These are phyloP conservation scores for Pardosa pseudoannulata DNA, from an alignment of 2,888 invertebrate genomes.

Conservation along the genomic window DNA sequence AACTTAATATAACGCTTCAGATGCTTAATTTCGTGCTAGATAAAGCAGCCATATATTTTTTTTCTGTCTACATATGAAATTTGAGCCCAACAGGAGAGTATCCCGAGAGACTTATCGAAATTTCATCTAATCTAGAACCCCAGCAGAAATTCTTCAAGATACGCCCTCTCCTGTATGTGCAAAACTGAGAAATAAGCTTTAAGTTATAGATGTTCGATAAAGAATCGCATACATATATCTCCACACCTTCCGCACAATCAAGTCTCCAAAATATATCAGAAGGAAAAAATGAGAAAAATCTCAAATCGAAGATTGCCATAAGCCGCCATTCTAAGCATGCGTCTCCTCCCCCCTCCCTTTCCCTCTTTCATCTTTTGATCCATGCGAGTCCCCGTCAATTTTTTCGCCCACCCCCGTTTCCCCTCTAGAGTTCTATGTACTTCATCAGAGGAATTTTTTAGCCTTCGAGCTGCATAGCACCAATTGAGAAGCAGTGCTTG, in stretches of 20 bases:
- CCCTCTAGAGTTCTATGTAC: constrained; percentile 34
- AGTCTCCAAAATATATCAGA: constrained; percentile 23
- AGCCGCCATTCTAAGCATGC: constrained; percentile 44
- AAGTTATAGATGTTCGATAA: constrained; percentile 67
- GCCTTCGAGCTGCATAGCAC: constrained; percentile 64
- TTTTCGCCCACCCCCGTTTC: constrained; percentile 42
- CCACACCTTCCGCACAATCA: constrained; percentile 62
- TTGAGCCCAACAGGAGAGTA: no score
- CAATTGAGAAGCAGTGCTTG: constrained; percentile 60
- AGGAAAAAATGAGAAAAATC: constrained; percentile 33
- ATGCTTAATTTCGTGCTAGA: no score
- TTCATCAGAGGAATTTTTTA: constrained; percentile 69
- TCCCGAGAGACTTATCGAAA: not conserved
- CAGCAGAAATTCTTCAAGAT: not conserved
- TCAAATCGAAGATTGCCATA: constrained; percentile 70
- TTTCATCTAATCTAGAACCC: constrained; percentile 1
- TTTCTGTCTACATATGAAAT: no score
- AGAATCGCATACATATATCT: constrained; percentile 34
- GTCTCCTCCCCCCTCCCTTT: constrained; percentile 26
- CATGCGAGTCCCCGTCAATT: constrained; percentile 37
- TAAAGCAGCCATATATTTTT: no score
- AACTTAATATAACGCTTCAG: no score
- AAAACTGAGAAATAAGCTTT: constrained; percentile 30
- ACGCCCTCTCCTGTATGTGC: not conserved
- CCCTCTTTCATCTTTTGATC: constrained; percentile 67